Conservation (phyloP, 2,797 vertebrate genomes). For the Euphonia xanthogaster region DNA sequence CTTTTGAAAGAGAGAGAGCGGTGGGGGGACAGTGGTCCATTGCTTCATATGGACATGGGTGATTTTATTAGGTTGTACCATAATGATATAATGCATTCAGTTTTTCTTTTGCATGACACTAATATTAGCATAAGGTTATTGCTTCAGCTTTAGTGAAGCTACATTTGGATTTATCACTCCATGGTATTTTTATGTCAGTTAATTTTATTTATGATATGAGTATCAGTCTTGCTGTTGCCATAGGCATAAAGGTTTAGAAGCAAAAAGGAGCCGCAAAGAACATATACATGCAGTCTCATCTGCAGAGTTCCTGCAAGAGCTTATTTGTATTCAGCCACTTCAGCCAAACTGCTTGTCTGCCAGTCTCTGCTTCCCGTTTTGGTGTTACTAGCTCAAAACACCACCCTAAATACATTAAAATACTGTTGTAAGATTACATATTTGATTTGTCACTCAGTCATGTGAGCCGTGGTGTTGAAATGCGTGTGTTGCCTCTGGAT, state of each 20-base stretch:
- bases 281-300: background rate
- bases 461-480: background rate
- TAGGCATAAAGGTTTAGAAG: background rate
- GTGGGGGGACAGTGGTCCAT: rapidly evolving
- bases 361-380: background rate
- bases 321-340: background rate
- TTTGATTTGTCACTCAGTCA: background rate
- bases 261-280: background rate
- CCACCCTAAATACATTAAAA: background rate
- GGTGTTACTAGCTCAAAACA: background rate
- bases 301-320: background rate
- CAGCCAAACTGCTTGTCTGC: background rate
- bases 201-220: background rate
- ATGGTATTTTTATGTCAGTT: background rate
- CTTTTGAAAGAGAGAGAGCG: background rate
- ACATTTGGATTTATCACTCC: background rate
- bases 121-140: background rate
- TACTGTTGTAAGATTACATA: background rate
- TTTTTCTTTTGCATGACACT: background rate
- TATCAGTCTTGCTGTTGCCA: background rate
- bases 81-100: background rate
- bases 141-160: background rate
- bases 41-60: background rate
- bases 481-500: background rate
- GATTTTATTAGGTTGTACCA: background rate